Conservation (phyloP, 2,888 invertebrate species). For the Synergus umbraculus region DNA sequence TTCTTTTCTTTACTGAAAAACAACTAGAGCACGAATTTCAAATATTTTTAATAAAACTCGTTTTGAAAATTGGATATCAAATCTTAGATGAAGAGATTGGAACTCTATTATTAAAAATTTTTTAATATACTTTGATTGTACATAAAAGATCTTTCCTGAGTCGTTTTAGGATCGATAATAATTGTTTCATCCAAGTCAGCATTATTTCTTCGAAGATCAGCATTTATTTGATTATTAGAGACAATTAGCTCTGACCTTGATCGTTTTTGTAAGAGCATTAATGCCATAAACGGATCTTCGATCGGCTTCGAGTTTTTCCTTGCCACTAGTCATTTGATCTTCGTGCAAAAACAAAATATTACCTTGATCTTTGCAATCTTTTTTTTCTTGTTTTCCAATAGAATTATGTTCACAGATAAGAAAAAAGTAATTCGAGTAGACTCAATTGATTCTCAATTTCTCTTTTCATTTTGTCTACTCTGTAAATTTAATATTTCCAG, state of each 20-base stretch:
- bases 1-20: not conserved
- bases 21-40: constrained; percentile 1
- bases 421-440: not conserved
- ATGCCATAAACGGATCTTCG: constrained; percentile 13
- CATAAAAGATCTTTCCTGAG: not conserved
- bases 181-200: constrained; percentile 12
- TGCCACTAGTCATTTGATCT: not conserved
- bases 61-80: not conserved
- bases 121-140: not conserved
- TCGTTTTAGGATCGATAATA: not conserved
- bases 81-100: not conserved
- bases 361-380: constrained; percentile 25
- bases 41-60: not conserved
- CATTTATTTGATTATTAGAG: constrained; percentile 7
- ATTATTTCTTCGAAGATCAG: not conserved
- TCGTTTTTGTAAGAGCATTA: constrained; percentile 25
- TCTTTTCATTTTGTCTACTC: not conserved
- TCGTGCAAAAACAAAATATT: constrained; percentile 24
- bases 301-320: constrained; percentile 9
- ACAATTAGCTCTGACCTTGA: constrained; percentile 25
- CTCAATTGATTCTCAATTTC: not conserved
- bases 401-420: not conserved
- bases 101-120: not conserved
- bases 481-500: not conserved
- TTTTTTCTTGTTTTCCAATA: constrained; percentile 11